Base-by-base conservation (phyloP, 2,113 vertebrate species). In the Silurus asotus region DNA sequence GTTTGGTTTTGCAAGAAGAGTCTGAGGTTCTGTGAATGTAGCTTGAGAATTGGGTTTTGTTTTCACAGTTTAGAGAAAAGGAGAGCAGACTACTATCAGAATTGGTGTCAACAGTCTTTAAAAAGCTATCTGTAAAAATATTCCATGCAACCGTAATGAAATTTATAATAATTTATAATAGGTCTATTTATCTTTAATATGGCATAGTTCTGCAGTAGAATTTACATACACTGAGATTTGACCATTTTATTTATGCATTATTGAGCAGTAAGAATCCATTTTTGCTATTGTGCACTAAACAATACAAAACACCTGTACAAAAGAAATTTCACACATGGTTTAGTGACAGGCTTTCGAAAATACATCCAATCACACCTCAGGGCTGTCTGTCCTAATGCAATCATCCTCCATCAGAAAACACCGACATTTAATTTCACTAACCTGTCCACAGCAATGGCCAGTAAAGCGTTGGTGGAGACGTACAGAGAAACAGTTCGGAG, bases 361-460 rank as follows among this genome's bases (percentile, higher is more conserved):
- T 81, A 14, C 67, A 81, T 82, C 59, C 11, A 75, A 17, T 75
- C 79, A n/a, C 49, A 77, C 67, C 56, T 56, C 20, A 11, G 28
- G 75, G 65, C 81, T 75, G 65, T 84, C 87, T 84, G 83, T 58
- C 37, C 58, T 28, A 80, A 84, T 37, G 58, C 45, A 64, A 81
- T 81, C 51, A 85, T 28, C 69, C 49, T 81, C 6, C 20, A 58
- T 17, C 7, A 55, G 19, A 8, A 14, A 75, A 58, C 19, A 84
- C 90, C 96, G 92, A 98, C 95, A 90, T 98, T 98, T 83, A 97
- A 75, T 20, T 98, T 72, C 25, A 88, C 94, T 92, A 92, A 99
- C 98, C 98, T 97, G 95, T 99, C 98, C 1, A 97, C 93, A 62
- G 98, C 97, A 55, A 99, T 99, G 72, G 97, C 98, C 87, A 99